Percentiles rank a stretch among this genome's conserved stretches.
These are phyloP conservation scores for Ciona savignyi DNA, from an alignment of 23 tunicate genomes.

Conservation along the genomic window DNA sequence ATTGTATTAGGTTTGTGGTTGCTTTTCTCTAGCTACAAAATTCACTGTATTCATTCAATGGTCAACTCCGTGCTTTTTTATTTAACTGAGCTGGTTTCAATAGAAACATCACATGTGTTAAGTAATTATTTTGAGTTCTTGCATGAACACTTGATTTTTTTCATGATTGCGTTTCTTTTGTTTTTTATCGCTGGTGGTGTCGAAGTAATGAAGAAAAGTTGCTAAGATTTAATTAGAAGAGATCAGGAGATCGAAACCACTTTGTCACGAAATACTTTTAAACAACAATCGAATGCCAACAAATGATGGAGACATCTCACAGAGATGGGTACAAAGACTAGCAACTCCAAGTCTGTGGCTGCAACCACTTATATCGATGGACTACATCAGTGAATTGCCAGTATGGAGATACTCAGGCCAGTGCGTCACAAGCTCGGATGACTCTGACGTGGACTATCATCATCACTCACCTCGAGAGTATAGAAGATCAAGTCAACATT, in stretches of 20 bases:
- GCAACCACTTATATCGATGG: conserved; percentile 42
- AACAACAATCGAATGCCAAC: neutral
- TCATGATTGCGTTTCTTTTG: conserved; percentile 15
- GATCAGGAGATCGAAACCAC: neutral
- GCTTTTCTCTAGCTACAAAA: conserved; percentile 27
- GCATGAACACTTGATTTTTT: neutral
- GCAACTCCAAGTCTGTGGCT: conserved; percentile 66
- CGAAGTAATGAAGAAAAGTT: conserved; percentile 1
- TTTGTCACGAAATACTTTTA: neutral
- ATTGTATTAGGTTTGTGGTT: conserved; percentile 35
- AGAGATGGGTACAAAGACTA: conserved; percentile 43
- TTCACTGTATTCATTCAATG: neutral
- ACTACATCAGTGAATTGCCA: conserved; percentile 51
- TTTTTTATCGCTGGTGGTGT: conserved; percentile 12
- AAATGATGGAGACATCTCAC: conserved; percentile 22
- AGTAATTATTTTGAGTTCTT: neutral
- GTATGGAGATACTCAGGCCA: conserved; percentile 38
- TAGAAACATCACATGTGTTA: no score
- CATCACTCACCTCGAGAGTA: neutral
- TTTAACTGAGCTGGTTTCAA: neutral
- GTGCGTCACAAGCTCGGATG: conserved; percentile 16
- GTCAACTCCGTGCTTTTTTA: neutral
- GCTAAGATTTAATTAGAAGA: neutral
- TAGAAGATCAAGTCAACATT: neutral
- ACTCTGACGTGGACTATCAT: conserved; percentile 7